These are phyloP conservation scores for Plebejus melissa DNA, from an alignment of 2,888 invertebrate species.

Conservation along the genomic window DNA sequence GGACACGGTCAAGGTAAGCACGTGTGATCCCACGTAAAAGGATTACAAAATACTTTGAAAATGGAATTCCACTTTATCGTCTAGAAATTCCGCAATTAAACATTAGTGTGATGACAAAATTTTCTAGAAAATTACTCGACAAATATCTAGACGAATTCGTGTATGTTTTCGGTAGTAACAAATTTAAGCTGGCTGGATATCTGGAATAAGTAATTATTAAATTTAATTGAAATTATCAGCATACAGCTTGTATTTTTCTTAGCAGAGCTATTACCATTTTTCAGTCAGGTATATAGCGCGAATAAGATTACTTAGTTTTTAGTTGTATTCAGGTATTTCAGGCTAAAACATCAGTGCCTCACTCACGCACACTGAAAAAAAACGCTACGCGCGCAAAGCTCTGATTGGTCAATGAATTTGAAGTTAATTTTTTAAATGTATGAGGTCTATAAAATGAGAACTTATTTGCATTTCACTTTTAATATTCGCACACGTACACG, in stretches of 20 bases:
- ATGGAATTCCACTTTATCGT: neutral
- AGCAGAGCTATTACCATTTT: too few species aligned
- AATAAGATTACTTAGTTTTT: too few species aligned
- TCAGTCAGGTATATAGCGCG: too few species aligned
- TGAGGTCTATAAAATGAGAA: too few species aligned
- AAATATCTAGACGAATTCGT: neutral
- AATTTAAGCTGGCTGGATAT: neutral
- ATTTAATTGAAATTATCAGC: neutral
- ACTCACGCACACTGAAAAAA: neutral
- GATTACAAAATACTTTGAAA: neutral
- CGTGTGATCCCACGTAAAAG: neutral
- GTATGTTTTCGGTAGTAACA: neutral
- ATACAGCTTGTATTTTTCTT: neutral
- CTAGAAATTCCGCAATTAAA: neutral
- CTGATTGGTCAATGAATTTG: neutral
- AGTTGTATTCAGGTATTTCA: neutral
- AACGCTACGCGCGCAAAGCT: neutral
- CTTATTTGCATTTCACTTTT: too few species aligned
- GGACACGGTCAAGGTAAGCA: conserved; percentile 62
- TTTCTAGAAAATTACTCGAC: neutral
- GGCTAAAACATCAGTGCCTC: neutral
- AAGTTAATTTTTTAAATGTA: neutral
- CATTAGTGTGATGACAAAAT: neutral
- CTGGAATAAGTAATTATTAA: neutral
- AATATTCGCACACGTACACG: too few species aligned